A percentile compares a stretch with the other conserved stretches of the same genome.
phyloP scores from a whole-genome alignment of 2,797 vertebrate genomes.

The Anas bahamensis region DNA sequence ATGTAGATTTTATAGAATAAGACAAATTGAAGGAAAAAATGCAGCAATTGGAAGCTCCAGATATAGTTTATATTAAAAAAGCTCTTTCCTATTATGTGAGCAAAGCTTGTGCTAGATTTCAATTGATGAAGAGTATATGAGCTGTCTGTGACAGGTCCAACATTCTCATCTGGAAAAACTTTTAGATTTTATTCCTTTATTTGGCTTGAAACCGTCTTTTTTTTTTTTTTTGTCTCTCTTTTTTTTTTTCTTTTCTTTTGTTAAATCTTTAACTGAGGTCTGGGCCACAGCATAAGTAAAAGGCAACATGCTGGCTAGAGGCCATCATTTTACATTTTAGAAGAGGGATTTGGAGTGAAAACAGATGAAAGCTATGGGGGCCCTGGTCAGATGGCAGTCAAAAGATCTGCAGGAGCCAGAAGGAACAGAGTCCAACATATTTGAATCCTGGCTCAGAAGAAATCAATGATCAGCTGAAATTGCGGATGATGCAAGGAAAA shows the following conservation, averaged over 20 bases:
- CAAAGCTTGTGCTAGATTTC: slow-evolving; percentile 29
- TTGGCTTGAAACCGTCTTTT: slow-evolving; percentile 42
- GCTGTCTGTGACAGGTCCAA: slow-evolving; percentile 30
- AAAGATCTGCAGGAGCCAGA: slow-evolving; percentile 38
- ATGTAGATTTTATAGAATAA: slow-evolving; percentile 29
- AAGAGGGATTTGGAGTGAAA: slow-evolving; percentile 60
- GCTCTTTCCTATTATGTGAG: slow-evolving; percentile 9
- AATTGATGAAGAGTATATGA: slow-evolving; percentile 28
- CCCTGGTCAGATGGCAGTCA: slow-evolving; percentile 54
- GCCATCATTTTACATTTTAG: slow-evolving; percentile 67
- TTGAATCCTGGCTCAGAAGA: slow-evolving; percentile 27
- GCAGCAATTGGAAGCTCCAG: neutral
- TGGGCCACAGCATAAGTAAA: slow-evolving; percentile 61
- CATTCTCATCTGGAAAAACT: slow-evolving; percentile 46
- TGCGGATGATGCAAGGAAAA: neutral
- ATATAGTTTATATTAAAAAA: neutral
- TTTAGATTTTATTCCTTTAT: slow-evolving; percentile 62
- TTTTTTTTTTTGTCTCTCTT: neutral
- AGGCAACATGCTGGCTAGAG: slow-evolving; percentile 45
- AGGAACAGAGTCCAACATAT: neutral
- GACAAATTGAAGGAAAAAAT: neutral
- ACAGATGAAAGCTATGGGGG: slow-evolving; percentile 59
- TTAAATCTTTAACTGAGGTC: slow-evolving; percentile 59
- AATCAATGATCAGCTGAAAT: neutral
- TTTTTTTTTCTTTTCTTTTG: slow-evolving; percentile 8